Evolutionary conservation across 2,113 vertebrate genomes (phyloP).

Genomic region (Nematolebias whitei): DNA sequence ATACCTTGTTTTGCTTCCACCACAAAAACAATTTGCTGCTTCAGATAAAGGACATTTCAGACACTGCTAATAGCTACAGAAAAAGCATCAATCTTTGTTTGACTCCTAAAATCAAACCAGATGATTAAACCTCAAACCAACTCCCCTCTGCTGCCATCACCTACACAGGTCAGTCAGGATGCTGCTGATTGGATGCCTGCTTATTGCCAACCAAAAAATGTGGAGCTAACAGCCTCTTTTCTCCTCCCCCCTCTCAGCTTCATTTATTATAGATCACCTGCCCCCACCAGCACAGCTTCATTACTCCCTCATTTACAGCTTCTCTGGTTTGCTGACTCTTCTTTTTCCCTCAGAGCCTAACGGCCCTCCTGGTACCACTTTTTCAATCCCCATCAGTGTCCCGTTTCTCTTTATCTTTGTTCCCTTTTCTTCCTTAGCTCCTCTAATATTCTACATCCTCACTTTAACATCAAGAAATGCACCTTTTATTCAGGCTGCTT

Average conservation of each 20-base stretch:
- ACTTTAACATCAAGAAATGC: constrained; percentile 45
- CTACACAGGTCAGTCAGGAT: constrained; percentile 28
- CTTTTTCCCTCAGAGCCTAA: constrained; percentile 52
- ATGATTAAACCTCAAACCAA: constrained; percentile 44
- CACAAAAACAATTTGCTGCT: no score
- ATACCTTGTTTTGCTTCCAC: background rate
- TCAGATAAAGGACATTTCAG: no score
- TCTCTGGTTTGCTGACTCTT: constrained; percentile 67
- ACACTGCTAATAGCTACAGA: background rate
- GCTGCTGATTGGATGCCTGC: constrained; percentile 38
- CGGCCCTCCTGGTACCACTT: constrained; percentile 35
- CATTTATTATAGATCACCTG: constrained; percentile 78
- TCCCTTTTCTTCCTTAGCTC: constrained; percentile 9
- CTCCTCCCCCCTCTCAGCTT: constrained; percentile 52
- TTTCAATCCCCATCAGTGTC: constrained; percentile 35
- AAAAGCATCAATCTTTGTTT: constrained; percentile 26
- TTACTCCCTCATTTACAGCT: constrained; percentile 75
- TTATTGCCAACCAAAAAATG: constrained; percentile 46
- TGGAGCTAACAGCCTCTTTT: constrained; percentile 18
- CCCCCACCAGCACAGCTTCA: constrained; percentile 72
- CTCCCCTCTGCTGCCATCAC: constrained; percentile 10
- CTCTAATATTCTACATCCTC: constrained; percentile 6
- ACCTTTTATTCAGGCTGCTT: constrained; percentile 29
- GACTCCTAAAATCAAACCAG: background rate
- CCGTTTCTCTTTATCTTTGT: constrained; percentile 49